Evolutionary conservation across 1,140 invertebrate genomes (phyloP).

Genomic region (Drosophila prosaltans): DNA sequence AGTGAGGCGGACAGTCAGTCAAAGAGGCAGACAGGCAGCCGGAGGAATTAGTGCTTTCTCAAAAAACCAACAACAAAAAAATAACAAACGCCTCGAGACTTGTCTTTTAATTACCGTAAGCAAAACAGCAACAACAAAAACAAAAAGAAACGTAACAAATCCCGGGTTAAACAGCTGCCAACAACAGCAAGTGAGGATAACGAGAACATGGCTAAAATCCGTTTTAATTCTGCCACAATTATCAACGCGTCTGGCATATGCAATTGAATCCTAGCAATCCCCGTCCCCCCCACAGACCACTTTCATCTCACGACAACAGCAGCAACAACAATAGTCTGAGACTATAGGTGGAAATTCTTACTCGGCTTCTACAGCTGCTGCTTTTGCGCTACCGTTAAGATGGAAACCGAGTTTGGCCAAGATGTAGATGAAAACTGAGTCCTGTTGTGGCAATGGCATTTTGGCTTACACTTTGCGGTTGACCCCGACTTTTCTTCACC

Average conservation of each 20-base stretch:
- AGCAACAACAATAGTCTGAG: neutral
- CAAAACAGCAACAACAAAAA: neutral
- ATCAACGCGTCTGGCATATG: conserved; percentile 63
- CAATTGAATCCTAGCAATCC: conserved; percentile 53
- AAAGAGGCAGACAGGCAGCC: conserved; percentile 1
- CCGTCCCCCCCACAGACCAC: neutral
- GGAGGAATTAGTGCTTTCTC: conserved; percentile 18
- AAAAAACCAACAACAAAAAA: conserved; percentile 30
- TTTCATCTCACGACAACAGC: neutral
- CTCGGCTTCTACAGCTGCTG: too few relatives aligned
- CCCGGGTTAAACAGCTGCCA: conserved; percentile 5
- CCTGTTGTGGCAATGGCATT: conserved; percentile 41
- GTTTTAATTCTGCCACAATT: conserved; percentile 64
- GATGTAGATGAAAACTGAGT: neutral
- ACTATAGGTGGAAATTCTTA: conserved; percentile 6
- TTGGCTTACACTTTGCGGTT: conserved; percentile 51
- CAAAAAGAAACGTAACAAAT: conserved; percentile 21
- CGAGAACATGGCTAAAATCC: conserved; percentile 45
- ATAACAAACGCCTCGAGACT: conserved; percentile 25
- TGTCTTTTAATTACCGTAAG: conserved; percentile 59
- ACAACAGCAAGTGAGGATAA: neutral
- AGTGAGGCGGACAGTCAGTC: neutral
- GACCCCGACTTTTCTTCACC: conserved; percentile 21
- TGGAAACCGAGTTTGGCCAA: conserved; percentile 4
- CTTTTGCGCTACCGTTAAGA: neutral